These are phyloP conservation scores for Saturnia japonica DNA, from an alignment of 2,888 invertebrate species.

Conservation along the genomic window DNA sequence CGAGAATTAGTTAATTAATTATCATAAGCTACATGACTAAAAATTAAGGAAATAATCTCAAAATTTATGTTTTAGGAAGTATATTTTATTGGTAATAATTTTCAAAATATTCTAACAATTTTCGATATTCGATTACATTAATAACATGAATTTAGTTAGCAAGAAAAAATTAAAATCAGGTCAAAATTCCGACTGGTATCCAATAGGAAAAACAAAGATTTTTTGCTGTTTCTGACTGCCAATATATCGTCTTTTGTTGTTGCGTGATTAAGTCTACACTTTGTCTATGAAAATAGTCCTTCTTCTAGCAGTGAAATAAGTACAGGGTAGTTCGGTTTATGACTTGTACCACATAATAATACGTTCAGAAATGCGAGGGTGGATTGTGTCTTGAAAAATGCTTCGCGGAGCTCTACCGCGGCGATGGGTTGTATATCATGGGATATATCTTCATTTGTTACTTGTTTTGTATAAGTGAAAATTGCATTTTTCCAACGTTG, in stretches of 20 bases:
- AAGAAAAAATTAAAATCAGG: not conserved
- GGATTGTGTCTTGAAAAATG: slow-evolving; percentile 76
- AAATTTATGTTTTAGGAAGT: too few relatives aligned
- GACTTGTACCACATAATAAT: slow-evolving; percentile 46
- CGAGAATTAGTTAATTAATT: too few relatives aligned
- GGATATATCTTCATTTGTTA: slow-evolving; percentile 17
- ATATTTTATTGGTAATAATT: too few relatives aligned
- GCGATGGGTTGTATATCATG: slow-evolving; percentile 41
- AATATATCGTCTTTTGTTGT: not conserved
- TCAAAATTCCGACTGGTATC: not conserved
- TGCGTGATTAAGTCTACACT: too few relatives aligned
- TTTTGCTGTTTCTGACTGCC: not conserved
- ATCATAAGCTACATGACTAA: not conserved
- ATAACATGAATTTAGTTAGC: too few relatives aligned
- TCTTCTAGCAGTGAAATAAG: not conserved
- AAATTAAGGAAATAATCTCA: not conserved
- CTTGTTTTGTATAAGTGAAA: slow-evolving; percentile 9
- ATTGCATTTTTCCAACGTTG: not conserved
- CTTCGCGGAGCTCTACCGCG: slow-evolving; percentile 50
- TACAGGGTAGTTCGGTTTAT: too few relatives aligned
- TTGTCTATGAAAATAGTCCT: too few relatives aligned
- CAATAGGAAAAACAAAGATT: not conserved
- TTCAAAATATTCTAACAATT: not conserved
- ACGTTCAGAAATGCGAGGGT: slow-evolving; percentile 63
- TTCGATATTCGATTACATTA: too few relatives aligned